These are phyloP conservation scores for Rhynchotus rufescens DNA, from an alignment of 2,797 vertebrate species.

Conservation along the genomic window DNA sequence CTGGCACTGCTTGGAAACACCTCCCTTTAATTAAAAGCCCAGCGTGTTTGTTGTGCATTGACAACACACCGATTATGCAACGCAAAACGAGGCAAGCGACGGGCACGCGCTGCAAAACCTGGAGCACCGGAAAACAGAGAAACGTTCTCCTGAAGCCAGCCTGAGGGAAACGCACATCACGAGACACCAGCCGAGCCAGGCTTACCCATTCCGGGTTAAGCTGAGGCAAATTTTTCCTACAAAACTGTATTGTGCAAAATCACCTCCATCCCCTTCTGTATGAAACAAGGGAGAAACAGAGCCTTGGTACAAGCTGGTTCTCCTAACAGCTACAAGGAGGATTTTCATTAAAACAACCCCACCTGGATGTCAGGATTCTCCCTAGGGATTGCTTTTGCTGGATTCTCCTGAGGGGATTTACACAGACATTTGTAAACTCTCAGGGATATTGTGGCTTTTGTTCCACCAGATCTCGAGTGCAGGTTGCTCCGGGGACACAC, in stretches of 20 bases:
- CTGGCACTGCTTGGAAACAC: neutral
- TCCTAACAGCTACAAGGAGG: neutral
- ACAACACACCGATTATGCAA: neutral
- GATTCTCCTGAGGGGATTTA: neutral
- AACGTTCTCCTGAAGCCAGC: neutral
- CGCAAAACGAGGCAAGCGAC: neutral
- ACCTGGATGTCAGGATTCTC: neutral
- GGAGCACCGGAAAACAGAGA: neutral
- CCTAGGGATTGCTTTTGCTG: neutral
- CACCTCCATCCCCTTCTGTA: neutral
- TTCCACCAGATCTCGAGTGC: no score
- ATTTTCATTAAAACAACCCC: neutral
- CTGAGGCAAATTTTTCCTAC: neutral
- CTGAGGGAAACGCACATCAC: fast-evolving
- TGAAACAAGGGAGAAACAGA: neutral
- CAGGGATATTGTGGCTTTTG: neutral
- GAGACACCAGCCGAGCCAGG: neutral
- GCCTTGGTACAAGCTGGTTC: neutral
- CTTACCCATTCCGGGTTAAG: neutral
- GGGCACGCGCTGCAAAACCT: neutral
- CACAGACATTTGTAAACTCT: neutral
- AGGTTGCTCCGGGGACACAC: neutral
- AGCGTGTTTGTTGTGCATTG: neutral
- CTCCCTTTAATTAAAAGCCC: neutral
- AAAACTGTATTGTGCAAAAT: neutral